Conservation (phyloP, 1,140 invertebrate genomes). For the Drosophila jambulina region DNA sequence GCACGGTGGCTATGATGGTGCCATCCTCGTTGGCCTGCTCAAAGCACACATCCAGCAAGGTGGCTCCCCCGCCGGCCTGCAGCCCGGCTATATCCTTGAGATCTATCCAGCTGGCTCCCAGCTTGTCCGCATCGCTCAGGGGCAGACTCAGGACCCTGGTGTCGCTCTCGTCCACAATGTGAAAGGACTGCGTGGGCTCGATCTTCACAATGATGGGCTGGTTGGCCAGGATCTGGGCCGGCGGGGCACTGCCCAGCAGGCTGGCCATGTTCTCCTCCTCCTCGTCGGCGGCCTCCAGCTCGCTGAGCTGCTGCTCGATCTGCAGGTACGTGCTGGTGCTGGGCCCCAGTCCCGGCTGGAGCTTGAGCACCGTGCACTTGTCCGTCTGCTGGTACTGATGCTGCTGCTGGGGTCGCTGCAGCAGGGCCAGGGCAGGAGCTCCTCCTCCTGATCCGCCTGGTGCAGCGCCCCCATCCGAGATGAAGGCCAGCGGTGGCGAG, state of each 20-base stretch:
- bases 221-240: conserved; percentile 60
- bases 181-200: conserved; percentile 80
- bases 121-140: conserved; percentile 71
- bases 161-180: conserved; percentile 78
- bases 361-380: conserved; percentile 80
- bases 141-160: conserved; percentile 78
- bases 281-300: conserved; percentile 68
- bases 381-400: conserved; percentile 83
- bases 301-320: conserved; percentile 74
- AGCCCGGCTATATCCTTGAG: conserved; percentile 80
- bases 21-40: conserved; percentile 63
- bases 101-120: conserved; percentile 83
- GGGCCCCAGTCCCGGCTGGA: conserved; percentile 37
- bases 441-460: not conserved
- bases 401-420: conserved; percentile 70
- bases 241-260: conserved; percentile 56
- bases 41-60: conserved; percentile 78
- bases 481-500: conserved; percentile 71
- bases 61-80: conserved; percentile 66
- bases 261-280: conserved; percentile 75
- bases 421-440: conserved; percentile 4
- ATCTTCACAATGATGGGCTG: conserved; percentile 83
- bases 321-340: conserved; percentile 70
- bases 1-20: conserved; percentile 58
- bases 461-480: conserved; percentile 29